Base-by-base conservation (phyloP, 2,888 invertebrate genomes). In the Operophtera brumata region DNA sequence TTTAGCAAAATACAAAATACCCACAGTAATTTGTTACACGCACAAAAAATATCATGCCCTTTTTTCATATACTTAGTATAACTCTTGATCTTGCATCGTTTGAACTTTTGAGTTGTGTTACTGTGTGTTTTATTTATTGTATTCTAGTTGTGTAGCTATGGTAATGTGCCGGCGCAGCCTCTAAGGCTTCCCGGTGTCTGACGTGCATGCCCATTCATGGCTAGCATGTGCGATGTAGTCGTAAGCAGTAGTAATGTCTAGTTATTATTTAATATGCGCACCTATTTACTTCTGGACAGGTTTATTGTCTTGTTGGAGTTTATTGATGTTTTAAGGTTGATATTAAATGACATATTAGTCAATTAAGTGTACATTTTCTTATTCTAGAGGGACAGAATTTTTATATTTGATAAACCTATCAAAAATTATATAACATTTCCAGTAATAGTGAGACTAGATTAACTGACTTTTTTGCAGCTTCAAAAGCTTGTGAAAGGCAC, bases 191-290 rank as follows among this genome's bases (percentile, higher is more conserved):
- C 75, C 75, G 78, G 69, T 74, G 47, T 55, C 46, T 52, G 42
- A 47, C 61, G 62, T 63, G 68, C 68, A 71, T 73, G 58, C 55
- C 70, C 73, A 72, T 75, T 75, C 73, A 75, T 69, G 73, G 73
- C 40, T 46, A 47, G 59, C 53, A 49, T 45, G 36, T 51, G 41
- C 60, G 61, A 60, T 55, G 59, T 56, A 57, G 57, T 37, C 11
- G 10, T 41, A 39, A n/a, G 12, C n/a, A 46, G 40, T 20, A 45
- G 26, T 11, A 42, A 36, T 42, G 30, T 49, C 36, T 3, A 11
- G 26, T 34, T 26, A 39, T 48, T 34, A 48, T 26, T 46, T 30
- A 30, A 36, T 36, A 41, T 10, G 32, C 11, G 32, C 26, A 39
- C 12, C 12, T 34, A 26, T 34, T 42, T 28, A 11, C 10, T 40